Conservation (phyloP, 2,888 invertebrate species). For the Blera fallax region DNA sequence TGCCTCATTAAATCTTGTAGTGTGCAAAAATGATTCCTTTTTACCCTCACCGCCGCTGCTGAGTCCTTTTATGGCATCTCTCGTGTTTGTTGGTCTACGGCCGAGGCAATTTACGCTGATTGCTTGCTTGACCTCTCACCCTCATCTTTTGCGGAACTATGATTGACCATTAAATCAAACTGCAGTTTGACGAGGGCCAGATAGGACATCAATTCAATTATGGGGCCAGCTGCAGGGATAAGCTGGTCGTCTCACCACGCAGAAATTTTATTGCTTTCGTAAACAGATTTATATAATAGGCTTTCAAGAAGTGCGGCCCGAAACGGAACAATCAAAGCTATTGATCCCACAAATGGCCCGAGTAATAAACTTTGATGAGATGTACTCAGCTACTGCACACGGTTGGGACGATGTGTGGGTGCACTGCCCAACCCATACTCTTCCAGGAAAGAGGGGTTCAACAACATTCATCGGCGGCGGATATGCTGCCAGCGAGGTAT, state of each 20-base stretch:
- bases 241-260: constrained; percentile 15
- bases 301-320: constrained; percentile 11
- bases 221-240: constrained; percentile 35
- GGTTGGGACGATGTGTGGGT: constrained; percentile 36
- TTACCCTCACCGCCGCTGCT: background rate
- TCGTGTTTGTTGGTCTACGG: constrained; percentile 25
- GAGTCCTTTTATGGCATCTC: constrained; percentile 36
- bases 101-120: constrained; percentile 61
- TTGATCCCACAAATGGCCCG: constrained; percentile 55
- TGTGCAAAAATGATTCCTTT: constrained; percentile 7
- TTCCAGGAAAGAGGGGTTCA: background rate
- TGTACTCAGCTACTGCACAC: constrained; percentile 46
- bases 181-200: constrained; percentile 60
- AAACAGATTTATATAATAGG: constrained; percentile 45
- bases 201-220: constrained; percentile 69
- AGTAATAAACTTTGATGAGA: constrained; percentile 55
- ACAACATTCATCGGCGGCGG: background rate
- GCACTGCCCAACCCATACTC: constrained; percentile 27
- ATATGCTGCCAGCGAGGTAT: background rate
- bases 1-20: constrained; percentile 61
- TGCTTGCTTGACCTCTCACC: constrained; percentile 65
- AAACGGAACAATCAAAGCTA: constrained; percentile 51
- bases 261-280: constrained; percentile 48
- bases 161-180: constrained; percentile 68
- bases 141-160: constrained; percentile 33